Conservation (phyloP, 2,113 vertebrate genomes). For the Hipposideros armiger region DNA sequence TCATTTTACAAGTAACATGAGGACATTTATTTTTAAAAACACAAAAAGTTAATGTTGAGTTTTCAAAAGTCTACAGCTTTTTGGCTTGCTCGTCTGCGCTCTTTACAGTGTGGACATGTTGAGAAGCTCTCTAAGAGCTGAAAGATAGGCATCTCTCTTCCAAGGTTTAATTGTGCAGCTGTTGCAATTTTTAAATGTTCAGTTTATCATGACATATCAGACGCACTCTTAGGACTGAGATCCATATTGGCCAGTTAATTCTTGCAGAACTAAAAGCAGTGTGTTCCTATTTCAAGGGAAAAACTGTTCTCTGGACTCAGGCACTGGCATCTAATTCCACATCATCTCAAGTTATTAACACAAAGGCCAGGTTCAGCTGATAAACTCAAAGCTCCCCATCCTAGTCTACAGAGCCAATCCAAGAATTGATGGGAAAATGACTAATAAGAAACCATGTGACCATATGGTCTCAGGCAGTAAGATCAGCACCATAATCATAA, state of each 20-base stretch:
- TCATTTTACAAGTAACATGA: slow-evolving; percentile 57
- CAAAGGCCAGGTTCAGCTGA: neutral
- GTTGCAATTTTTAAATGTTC: slow-evolving; percentile 15
- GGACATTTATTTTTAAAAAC: slow-evolving; percentile 68
- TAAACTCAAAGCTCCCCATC: neutral
- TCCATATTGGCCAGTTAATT: neutral
- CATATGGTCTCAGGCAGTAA: neutral
- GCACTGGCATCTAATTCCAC: neutral
- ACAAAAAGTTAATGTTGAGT: slow-evolving; percentile 34
- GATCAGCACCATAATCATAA: neutral
- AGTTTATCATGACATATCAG: neutral
- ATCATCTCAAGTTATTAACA: neutral
- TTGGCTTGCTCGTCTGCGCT: neutral
- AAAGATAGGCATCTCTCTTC: slow-evolving; percentile 29
- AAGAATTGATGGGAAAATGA: neutral
- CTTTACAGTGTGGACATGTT: neutral
- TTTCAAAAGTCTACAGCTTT: slow-evolving; percentile 28
- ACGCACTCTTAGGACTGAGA: neutral
- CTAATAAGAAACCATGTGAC: neutral
- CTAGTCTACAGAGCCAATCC: neutral
- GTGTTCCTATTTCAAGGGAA: neutral
- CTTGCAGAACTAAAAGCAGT: slow-evolving; percentile 28
- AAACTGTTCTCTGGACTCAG: neutral
- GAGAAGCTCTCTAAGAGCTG: neutral
- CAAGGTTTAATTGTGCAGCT: neutral